Conservation (phyloP, 2,888 invertebrate species). For the Himalopsyche kuldschensis region DNA sequence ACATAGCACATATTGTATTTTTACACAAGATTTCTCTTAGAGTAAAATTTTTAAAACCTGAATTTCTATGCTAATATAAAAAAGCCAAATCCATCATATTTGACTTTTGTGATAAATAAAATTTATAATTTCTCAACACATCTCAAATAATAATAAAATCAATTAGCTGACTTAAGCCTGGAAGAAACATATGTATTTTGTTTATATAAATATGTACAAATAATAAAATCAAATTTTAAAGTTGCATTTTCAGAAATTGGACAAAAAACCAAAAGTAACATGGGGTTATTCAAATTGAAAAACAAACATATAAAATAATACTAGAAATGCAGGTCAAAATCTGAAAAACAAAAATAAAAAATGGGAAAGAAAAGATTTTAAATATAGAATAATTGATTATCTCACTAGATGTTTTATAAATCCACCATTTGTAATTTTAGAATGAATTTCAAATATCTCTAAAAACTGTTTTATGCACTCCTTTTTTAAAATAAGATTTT, state of each 20-base stretch:
- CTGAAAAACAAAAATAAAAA: too few relatives aligned
- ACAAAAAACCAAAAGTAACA: not conserved
- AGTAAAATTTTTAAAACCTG: not conserved
- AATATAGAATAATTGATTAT: too few relatives aligned
- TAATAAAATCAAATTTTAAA: not conserved
- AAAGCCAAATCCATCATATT: not conserved
- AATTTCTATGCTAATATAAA: not conserved
- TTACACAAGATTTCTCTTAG: not conserved
- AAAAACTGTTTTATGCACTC: not conserved
- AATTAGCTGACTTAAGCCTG: not conserved
- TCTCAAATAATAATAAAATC: not conserved
- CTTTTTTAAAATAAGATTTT: not conserved
- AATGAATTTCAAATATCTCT: too few relatives aligned
- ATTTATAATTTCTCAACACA: not conserved
- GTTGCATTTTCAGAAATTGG: not conserved
- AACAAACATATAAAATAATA: not conserved
- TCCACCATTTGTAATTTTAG: too few relatives aligned
- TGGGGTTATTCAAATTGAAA: not conserved
- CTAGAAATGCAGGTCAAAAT: not conserved
- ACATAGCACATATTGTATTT: not conserved
- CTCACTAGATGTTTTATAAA: too few relatives aligned
- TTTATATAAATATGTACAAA: not conserved
- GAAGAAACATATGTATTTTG: not conserved
- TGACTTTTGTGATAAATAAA: not conserved
- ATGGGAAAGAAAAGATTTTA: too few relatives aligned